Evolutionary conservation across 2,113 vertebrate species (phyloP), one percentile per base, ranked within the genome.

Genomic region (Podiceps cristatus): DNA sequence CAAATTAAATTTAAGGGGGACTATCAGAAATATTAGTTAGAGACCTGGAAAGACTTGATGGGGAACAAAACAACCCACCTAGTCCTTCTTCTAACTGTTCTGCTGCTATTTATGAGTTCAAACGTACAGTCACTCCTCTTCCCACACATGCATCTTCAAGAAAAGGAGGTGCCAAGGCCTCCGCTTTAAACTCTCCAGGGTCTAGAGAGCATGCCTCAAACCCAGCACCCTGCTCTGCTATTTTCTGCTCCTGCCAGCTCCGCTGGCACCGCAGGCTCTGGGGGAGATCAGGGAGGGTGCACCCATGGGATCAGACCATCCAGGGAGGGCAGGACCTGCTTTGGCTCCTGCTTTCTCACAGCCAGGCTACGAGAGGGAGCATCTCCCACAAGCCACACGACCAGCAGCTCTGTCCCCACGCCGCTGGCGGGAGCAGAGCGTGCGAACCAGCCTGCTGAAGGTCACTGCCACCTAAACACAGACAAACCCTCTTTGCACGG

Each of bases 321-420:
- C 1, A 0, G 27, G 29, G 16, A 58, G 37, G 22, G 11, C 20
- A 60, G 31, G 35, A 71, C 11, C 13, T 4, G 1, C 45, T 37
- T 17, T 27, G 23, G 60, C n/a, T 75, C 56, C 45, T 11, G 37
- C 37, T 18, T 45, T 67, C 58, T 62, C 1, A 1, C 42, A 82
- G 29, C 18, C 66, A 63, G 18, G 52, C 77, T 59, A 56, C 0
- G 2, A 86, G 28, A 71, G 5, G 19, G 27, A 90, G 33, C 58
- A 72, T 47, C 28, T 62, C 44, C 62, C 4, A 0, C 3, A 0
- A 75, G 53, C 0, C 0, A 64, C 27, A 7, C 0, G 5, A 27
- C 13, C 75, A 56, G 53, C 33, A 29, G 67, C 45, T 69, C 60
- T 10, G 5, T 67, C 19, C 18, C 35, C 1, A 0, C 1, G 3